These are phyloP conservation scores for Nesogale talazaci DNA, from an alignment of 2,113 vertebrate species.

Conservation along the genomic window DNA sequence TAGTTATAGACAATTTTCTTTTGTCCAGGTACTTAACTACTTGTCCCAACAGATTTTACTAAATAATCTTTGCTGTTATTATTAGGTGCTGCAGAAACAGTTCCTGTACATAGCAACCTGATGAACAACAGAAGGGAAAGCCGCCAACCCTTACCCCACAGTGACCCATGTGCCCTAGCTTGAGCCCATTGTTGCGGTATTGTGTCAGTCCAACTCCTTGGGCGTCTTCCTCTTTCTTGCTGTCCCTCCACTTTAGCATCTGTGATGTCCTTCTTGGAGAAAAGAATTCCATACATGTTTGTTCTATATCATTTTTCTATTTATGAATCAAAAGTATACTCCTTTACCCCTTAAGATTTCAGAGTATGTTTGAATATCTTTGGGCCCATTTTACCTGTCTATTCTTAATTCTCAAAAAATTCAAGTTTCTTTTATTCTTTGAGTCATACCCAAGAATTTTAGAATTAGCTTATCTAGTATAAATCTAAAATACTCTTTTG, in stretches of 20 bases:
- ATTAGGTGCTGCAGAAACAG: too few species aligned
- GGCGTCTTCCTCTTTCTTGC: too few species aligned
- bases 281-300: background rate
- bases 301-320: background rate
- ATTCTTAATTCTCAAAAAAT: background rate
- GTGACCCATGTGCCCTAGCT: too few species aligned
- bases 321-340: background rate
- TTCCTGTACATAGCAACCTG: too few species aligned
- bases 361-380: background rate
- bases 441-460: background rate
- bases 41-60: background rate
- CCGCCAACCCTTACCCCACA: too few species aligned
- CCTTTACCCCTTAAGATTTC: constrained; percentile 10
- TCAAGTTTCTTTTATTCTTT: background rate
- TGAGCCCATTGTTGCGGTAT: too few species aligned
- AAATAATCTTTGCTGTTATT: background rate
- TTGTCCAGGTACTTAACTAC: background rate
- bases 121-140: too few species aligned
- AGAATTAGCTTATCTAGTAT: background rate
- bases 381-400: background rate
- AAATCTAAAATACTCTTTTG: background rate
- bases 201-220: too few species aligned
- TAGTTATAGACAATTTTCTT: background rate
- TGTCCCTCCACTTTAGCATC: too few species aligned
- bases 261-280: background rate